Evolutionary conservation across 2,113 vertebrate species (phyloP).

Genomic region (Conger conger): DNA sequence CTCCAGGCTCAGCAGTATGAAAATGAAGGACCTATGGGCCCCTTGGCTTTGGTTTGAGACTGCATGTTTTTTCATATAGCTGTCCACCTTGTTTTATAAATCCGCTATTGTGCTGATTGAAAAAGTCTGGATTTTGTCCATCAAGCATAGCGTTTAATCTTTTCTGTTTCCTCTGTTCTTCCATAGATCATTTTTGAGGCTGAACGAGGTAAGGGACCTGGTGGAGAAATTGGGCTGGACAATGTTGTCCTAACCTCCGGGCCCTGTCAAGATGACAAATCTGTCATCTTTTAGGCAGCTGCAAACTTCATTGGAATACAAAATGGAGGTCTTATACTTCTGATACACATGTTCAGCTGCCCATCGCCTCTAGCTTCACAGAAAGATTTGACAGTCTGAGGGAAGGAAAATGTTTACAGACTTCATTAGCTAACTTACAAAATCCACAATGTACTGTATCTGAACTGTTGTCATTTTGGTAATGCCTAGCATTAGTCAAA

Average conservation of each 20-base stretch:
- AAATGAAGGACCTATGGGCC: no score
- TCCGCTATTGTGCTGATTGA: not conserved
- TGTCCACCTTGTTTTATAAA: no score
- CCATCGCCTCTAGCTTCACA: not conserved
- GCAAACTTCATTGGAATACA: not conserved
- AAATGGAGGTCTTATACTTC: not conserved
- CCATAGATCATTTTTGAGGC: conserved; percentile 88
- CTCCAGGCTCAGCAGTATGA: no score
- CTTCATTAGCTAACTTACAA: not conserved
- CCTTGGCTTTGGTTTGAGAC: no score
- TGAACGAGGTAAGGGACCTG: conserved; percentile 75
- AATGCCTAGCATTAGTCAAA: not conserved
- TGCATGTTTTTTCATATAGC: no score
- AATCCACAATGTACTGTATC: not conserved
- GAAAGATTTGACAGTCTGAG: not conserved
- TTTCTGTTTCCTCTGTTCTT: not conserved
- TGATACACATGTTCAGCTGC: not conserved
- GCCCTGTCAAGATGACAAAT: conserved; percentile 67
- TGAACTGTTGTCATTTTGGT: not conserved
- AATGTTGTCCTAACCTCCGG: conserved; percentile 81
- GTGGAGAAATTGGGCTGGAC: conserved; percentile 87
- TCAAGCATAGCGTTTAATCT: not conserved
- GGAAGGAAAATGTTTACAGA: not conserved
- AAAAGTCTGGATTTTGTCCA: not conserved
- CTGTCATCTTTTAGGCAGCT: conserved; percentile 52